These are phyloP conservation scores for Melanostoma scalare DNA, from an alignment of 2,888 invertebrate genomes.

Conservation along the genomic window DNA sequence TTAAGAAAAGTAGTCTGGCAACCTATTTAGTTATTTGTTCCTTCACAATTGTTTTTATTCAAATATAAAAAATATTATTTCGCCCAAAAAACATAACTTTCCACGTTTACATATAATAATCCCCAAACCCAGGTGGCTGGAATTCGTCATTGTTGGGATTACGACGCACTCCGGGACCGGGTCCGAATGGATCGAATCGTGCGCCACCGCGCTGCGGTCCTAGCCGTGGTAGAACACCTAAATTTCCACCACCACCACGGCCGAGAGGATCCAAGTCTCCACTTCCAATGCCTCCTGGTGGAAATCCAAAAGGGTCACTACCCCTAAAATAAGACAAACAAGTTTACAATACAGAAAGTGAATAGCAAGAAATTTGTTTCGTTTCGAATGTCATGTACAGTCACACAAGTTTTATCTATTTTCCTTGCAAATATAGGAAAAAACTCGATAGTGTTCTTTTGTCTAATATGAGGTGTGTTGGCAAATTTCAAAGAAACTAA, in stretches of 20 bases:
- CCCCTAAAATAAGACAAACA: slow-evolving; percentile 34
- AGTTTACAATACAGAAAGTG: background rate
- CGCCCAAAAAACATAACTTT: background rate
- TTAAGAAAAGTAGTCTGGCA: no score
- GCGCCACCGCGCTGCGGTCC: slow-evolving; percentile 82
- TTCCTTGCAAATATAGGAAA: no score
- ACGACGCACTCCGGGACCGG: slow-evolving; percentile 82
- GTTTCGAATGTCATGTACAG: no score
- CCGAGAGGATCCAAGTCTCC: slow-evolving; percentile 91
- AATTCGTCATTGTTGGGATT: slow-evolving; percentile 88
- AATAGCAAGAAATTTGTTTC: no score
- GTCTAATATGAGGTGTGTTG: no score
- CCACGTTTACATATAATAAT: slow-evolving; percentile 78
- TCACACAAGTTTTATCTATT: no score
- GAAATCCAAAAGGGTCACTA: slow-evolving; percentile 79
- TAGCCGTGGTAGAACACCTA: slow-evolving; percentile 76
- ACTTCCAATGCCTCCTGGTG: slow-evolving; percentile 85
- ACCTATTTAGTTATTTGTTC: no score
- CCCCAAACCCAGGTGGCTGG: slow-evolving; percentile 85
- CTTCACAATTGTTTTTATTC: no score
- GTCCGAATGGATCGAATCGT: slow-evolving; percentile 92
- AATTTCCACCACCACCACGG: slow-evolving; percentile 81
- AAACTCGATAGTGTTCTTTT: no score
- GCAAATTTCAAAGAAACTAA: slow-evolving; percentile 5
- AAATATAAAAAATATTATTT: no score